Evolutionary conservation across 2,888 invertebrate species (phyloP), one percentile per base, ranked within the genome.

Genomic region (Agrotis ipsilon): DNA sequence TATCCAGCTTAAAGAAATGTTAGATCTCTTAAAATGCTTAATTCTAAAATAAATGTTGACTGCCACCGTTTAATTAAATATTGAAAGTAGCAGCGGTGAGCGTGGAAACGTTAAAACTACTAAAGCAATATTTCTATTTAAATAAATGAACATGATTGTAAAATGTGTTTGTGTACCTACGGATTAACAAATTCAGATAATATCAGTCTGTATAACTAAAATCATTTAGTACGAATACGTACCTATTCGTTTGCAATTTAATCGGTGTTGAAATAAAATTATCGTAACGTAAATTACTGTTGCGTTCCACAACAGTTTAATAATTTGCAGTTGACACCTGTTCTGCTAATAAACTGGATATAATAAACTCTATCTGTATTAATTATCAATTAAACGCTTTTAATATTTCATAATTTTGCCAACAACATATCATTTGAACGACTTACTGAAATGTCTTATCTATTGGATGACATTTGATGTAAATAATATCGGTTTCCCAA

Each of bases 211-310:
- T 52, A 27, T 24, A 65, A 54, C 49, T 39, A 27, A 63, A 73
- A 68, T 70, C 43, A 67, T 67, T 67, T 48, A 82, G 57, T 51
- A 19, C 32, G 32, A 82, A 57, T 39, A 51, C 43, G 48, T 14
- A 19, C 7, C 43, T n/a, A 71, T 67, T 78, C 73, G 62, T 76
- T 67, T 54, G 59, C 68, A 67, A 74, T 83, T 68, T 57, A 75
- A 80, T 79, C 62, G 64, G 58, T 79, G 83, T 79, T 79, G 79
- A 82, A 79, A 79, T 73, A 51, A 82, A 82, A 79, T 82, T 39
- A 73, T 65, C 74, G 80, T 68, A 79, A 79, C 62, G 61, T 65
- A 79, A 82, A 82, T 72, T 59, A 72, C 65, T 62, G 60, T 54
- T 78, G 82, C 65, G 51, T 62, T 72, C 55, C 51, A 32, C 48